A percentile compares a stretch with the other conserved stretches of the same genome.
phyloP scores from a whole-genome alignment of 2,113 vertebrate species.

The human (Homo sapiens) region GRCh38 chr7:14757501-14758000 shows the following conservation, averaged over 20 bases:
- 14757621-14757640: slow-evolving; percentile 18
- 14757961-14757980: neutral
- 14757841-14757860: neutral
- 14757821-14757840: neutral
- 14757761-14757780: neutral
- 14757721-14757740: slow-evolving; percentile 93
- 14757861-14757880: neutral
- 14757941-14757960: neutral
- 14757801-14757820: neutral
- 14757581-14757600: slow-evolving; percentile 9
- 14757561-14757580: slow-evolving; percentile 8
- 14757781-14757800: neutral
- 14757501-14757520: neutral
- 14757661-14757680: slow-evolving; percentile 96
- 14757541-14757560: too few species aligned
- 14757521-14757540: neutral
- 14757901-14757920: neutral
- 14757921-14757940: neutral
- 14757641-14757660: slow-evolving; percentile 90
- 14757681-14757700: slow-evolving; percentile 96
- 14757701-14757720: slow-evolving; percentile 96
- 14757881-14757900: neutral
- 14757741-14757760: slow-evolving; percentile 63
- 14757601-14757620: neutral
- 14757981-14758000: neutral